These are phyloP conservation scores for Triplophysa dalaica DNA, from an alignment of 2,113 vertebrate genomes.

Conservation along the genomic window DNA sequence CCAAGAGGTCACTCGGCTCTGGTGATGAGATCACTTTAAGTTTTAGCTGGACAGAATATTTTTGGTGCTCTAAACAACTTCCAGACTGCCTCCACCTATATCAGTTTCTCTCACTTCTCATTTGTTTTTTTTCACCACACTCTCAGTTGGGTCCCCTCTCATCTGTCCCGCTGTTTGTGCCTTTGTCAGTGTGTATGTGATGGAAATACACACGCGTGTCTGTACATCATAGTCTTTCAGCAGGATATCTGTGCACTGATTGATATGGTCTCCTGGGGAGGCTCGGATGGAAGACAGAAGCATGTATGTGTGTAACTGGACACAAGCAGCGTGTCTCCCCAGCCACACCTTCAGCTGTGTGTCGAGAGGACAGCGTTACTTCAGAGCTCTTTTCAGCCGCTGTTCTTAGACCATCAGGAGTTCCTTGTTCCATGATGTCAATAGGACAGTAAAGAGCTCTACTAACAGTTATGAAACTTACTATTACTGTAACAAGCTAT, in stretches of 20 bases:
- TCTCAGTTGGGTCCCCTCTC: neutral
- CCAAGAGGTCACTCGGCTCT: neutral
- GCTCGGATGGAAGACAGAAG: neutral
- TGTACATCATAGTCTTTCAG: slow-evolving; percentile 29
- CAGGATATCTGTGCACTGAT: slow-evolving; percentile 33
- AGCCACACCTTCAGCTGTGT: slow-evolving; percentile 35
- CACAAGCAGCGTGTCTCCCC: neutral
- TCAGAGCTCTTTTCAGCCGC: slow-evolving; percentile 13
- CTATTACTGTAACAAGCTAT: neutral
- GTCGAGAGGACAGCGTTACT: slow-evolving; percentile 13
- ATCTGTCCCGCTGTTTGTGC: slow-evolving; percentile 8
- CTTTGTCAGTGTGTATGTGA: slow-evolving; percentile 8
- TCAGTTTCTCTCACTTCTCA: neutral
- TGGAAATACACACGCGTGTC: slow-evolving; percentile 14
- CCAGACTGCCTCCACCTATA: neutral
- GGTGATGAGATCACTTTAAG: neutral
- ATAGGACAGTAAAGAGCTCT: neutral
- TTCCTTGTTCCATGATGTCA: slow-evolving; percentile 26
- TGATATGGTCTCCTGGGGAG: slow-evolving; percentile 25
- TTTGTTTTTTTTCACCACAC: neutral
- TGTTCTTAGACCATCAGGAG: neutral
- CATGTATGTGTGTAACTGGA: slow-evolving; percentile 8
- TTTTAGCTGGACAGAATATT: neutral
- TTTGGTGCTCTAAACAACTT: slow-evolving; percentile 18
- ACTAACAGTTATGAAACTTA: neutral